Conservation (phyloP, 1,140 invertebrate genomes). For the Drosophila trapezifrons region DNA sequence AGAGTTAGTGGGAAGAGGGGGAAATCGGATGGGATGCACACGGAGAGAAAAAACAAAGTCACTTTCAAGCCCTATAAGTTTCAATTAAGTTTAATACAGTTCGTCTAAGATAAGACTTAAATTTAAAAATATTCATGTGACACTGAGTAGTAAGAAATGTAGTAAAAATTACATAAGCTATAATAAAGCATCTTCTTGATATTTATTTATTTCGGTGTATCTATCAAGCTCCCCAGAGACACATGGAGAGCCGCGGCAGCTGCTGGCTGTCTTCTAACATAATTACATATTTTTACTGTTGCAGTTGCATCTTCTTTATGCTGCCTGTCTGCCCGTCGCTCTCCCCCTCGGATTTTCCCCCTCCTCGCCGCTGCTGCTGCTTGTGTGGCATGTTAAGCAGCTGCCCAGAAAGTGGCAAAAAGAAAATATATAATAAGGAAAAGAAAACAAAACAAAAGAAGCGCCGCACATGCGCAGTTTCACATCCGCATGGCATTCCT, state of each 20-base stretch:
- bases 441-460: constrained; percentile 67
- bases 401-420: constrained; percentile 70
- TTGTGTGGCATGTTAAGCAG: constrained; percentile 78
- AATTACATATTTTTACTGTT: constrained; percentile 75
- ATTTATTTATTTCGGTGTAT: not conserved
- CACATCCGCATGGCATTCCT: constrained; percentile 69
- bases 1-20: constrained; percentile 13
- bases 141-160: not conserved
- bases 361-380: constrained; percentile 17
- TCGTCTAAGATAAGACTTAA: too few relatives aligned
- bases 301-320: constrained; percentile 49
- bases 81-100: not conserved
- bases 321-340: constrained; percentile 12
- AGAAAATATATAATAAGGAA: constrained; percentile 47
- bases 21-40: not conserved
- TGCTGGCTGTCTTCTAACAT: constrained; percentile 66
- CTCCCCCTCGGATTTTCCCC: constrained; percentile 7
- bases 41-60: not conserved
- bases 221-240: not conserved
- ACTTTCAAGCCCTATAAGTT: not conserved
- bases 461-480: constrained; percentile 74
- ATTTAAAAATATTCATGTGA: too few relatives aligned
- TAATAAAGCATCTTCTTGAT: accelerated
- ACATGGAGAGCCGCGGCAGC: constrained; percentile 22
- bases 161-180: too few relatives aligned